Evolutionary conservation across 2,113 vertebrate species (phyloP).

Genomic region (Mugil cephalus): DNA sequence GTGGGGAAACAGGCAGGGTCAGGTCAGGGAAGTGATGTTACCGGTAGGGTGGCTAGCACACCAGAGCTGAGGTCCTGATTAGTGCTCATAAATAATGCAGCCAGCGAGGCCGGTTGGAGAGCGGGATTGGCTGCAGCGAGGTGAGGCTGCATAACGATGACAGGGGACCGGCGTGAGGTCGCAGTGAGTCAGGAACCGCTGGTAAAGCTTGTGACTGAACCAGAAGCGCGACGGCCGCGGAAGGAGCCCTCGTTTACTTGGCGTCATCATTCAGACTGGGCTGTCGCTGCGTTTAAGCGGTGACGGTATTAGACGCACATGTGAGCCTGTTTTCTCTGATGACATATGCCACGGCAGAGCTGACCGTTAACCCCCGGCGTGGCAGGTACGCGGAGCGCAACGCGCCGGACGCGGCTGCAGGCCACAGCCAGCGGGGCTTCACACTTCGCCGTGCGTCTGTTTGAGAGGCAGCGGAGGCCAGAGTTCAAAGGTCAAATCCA

Average conservation of each 20-base stretch:
- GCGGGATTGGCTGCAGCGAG: constrained; percentile 63
- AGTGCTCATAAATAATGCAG: constrained; percentile 82
- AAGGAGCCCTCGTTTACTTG: constrained; percentile 14
- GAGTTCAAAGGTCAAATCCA: constrained; percentile 84
- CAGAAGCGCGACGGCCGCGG: constrained; percentile 22
- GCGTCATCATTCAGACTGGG: not conserved
- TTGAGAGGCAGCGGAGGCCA: constrained; percentile 63
- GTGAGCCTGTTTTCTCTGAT: constrained; percentile 24
- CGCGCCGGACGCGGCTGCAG: constrained; percentile 45
- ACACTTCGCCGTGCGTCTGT: constrained; percentile 69
- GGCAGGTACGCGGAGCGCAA: constrained; percentile 38
- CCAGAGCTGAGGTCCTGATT: constrained; percentile 78
- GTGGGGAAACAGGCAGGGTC: constrained; percentile 78
- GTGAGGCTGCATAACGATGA: constrained; percentile 68
- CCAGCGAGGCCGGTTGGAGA: constrained; percentile 46
- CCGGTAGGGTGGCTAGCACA: constrained; percentile 76
- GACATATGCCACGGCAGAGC: constrained; percentile 56
- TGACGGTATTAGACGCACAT: constrained; percentile 23
- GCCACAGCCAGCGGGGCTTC: constrained; percentile 61
- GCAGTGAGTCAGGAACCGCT: constrained; percentile 44
- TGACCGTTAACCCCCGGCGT: constrained; percentile 43
- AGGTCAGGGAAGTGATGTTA: constrained; percentile 82
- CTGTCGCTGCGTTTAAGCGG: not conserved
- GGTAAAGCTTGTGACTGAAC: constrained; percentile 51
- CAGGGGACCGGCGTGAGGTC: constrained; percentile 66